A percentile compares a stretch with the other conserved stretches of the same genome.
Conservation (phyloP, 2,888 invertebrate genomes). For the Pyrrhosoma nymphula region DNA sequence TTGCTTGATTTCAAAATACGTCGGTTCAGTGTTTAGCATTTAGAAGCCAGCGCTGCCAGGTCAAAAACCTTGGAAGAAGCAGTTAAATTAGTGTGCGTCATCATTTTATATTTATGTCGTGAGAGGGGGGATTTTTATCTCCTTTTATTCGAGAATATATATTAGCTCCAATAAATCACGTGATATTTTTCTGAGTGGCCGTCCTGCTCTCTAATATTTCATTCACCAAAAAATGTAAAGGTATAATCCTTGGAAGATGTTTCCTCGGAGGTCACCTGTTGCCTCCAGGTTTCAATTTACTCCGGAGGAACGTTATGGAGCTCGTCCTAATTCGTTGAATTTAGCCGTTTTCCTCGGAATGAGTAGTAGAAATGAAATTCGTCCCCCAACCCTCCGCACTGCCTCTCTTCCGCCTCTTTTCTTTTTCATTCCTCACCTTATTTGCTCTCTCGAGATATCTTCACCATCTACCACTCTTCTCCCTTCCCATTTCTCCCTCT, state of each 20-base stretch:
- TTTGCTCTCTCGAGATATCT: constrained; percentile 59
- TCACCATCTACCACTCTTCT: constrained; percentile 41
- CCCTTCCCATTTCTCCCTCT: neutral
- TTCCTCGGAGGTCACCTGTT: constrained; percentile 53
- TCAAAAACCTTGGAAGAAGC: neutral
- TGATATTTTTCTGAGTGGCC: constrained; percentile 34
- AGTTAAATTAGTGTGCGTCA: constrained; percentile 28
- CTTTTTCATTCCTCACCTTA: neutral
- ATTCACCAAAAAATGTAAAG: constrained; percentile 17
- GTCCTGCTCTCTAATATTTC: constrained; percentile 29
- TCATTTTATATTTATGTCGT: constrained; percentile 3
- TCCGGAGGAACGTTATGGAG: neutral
- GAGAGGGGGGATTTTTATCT: neutral
- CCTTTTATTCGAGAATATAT: constrained; percentile 32
- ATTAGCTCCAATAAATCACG: constrained; percentile 30
- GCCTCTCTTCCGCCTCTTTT: neutral
- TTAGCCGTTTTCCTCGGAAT: constrained; percentile 42
- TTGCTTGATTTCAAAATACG: neutral
- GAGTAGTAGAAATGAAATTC: neutral
- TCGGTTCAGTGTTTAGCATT: neutral
- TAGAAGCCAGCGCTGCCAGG: neutral
- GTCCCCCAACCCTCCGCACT: neutral
- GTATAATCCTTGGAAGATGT: constrained; percentile 10
- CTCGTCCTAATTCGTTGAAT: constrained; percentile 34
- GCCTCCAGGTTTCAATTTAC: constrained; percentile 52